Conservation (phyloP, 2,888 invertebrate species). For the Acanthosepion pharaonis region DNA sequence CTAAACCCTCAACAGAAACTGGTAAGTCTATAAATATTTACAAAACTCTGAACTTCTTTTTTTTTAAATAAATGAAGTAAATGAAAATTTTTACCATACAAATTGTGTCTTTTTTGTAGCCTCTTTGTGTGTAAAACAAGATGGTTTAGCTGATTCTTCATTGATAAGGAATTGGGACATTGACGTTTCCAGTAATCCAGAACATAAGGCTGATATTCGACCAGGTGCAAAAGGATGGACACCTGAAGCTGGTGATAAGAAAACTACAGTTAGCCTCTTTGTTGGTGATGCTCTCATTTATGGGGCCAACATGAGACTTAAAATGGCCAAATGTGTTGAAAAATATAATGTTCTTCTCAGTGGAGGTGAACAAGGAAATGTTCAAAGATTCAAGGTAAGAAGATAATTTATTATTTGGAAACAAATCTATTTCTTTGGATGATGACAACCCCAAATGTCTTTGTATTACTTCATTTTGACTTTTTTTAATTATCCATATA, state of each 20-base stretch:
- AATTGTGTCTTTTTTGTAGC: not conserved
- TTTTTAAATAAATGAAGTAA: no score
- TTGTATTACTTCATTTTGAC: no score
- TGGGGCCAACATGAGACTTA: not conserved
- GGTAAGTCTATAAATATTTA: no score
- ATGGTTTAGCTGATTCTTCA: slow-evolving; percentile 24
- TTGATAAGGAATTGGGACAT: slow-evolving; percentile 24
- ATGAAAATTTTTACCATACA: no score
- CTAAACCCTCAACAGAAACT: no score
- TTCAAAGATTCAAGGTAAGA: not conserved
- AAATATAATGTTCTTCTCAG: not conserved
- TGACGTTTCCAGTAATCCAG: slow-evolving; percentile 13
- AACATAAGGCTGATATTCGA: not conserved
- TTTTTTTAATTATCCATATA: no score
- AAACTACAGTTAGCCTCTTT: not conserved
- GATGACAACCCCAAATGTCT: no score
- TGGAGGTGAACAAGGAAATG: not conserved
- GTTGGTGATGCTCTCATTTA: slow-evolving; percentile 23
- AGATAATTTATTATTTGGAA: no score
- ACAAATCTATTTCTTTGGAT: no score
- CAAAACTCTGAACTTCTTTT: no score
- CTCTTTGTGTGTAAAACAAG: not conserved
- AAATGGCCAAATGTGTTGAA: not conserved
- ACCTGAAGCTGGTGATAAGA: not conserved
- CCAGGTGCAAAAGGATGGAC: slow-evolving; percentile 35